Percentiles rank a stretch among this genome's conserved stretches.
Evolutionary conservation across 2,888 invertebrate genomes (phyloP).

Genomic region (Isotomurus palustris): DNA sequence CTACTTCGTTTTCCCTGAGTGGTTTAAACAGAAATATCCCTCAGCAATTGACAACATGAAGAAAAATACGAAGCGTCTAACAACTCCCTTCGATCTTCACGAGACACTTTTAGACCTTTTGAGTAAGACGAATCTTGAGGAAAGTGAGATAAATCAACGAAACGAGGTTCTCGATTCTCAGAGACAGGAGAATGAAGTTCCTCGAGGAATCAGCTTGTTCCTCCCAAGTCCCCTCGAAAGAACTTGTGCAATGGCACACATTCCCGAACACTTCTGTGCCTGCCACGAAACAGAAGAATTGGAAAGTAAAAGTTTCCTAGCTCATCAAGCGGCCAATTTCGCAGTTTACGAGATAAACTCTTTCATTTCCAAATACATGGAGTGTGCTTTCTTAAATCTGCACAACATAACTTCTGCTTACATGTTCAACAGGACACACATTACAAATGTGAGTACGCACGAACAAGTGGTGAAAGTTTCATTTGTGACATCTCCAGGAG

Average conservation of each 20-base stretch:
- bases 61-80: slow-evolving; percentile 21
- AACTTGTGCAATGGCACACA: slow-evolving; percentile 71
- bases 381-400: slow-evolving; percentile 62
- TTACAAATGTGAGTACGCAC: not conserved
- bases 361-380: slow-evolving; percentile 56
- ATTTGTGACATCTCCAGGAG: slow-evolving; percentile 60
- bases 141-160: not conserved
- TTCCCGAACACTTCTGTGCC: slow-evolving; percentile 82
- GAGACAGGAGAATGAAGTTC: slow-evolving; percentile 10
- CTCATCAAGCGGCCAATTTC: slow-evolving; percentile 59
- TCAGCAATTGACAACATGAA: slow-evolving; percentile 40
- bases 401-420: not conserved
- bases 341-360: slow-evolving; percentile 64
- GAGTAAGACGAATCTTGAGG: not conserved
- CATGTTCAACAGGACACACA: not conserved
- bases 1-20: slow-evolving; percentile 66
- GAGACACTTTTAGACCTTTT: slow-evolving; percentile 37
- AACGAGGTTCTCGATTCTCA: not conserved
- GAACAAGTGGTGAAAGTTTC: slow-evolving; percentile 2
- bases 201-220: slow-evolving; percentile 71
- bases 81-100: slow-evolving; percentile 38
- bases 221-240: slow-evolving; percentile 64
- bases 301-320: slow-evolving; percentile 54
- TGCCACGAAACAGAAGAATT: slow-evolving; percentile 67
- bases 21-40: slow-evolving; percentile 63